These are phyloP conservation scores for Melipona quadrifasciata DNA, from an alignment of 1,140 invertebrate species.

Conservation along the genomic window DNA sequence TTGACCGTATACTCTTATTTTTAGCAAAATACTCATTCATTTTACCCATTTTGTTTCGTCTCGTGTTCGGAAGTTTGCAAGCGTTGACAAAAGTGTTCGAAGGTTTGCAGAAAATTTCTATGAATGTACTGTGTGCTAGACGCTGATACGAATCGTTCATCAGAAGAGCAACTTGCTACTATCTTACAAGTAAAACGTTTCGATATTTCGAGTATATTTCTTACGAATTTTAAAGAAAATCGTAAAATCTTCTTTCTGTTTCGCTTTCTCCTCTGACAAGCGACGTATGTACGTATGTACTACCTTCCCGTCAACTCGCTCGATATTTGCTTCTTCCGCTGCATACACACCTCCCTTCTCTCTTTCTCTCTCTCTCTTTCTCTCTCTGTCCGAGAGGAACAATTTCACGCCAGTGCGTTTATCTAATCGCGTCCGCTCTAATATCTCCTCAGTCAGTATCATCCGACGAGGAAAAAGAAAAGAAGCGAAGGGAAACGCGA, in stretches of 20 bases:
- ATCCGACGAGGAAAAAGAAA: neutral
- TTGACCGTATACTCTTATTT: too few species aligned
- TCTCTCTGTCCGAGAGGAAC: neutral
- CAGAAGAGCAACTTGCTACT: too few species aligned
- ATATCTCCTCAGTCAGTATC: neutral
- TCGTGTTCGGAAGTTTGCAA: too few species aligned
- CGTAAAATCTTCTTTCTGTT: neutral
- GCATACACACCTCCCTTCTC: neutral
- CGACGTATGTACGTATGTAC: neutral
- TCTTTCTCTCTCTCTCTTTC: too few species aligned
- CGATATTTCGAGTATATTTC: neutral
- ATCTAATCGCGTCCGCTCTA: constrained; percentile 6
- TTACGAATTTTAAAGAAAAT: neutral
- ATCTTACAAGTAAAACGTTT: too few species aligned
- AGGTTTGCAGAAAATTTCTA: too few species aligned
- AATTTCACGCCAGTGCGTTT: constrained; percentile 17
- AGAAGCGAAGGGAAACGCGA: neutral
- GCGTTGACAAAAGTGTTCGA: too few species aligned
- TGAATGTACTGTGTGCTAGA: too few species aligned
- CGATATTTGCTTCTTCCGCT: neutral
- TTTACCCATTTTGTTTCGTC: too few species aligned
- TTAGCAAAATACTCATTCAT: too few species aligned
- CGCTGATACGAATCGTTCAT: too few species aligned
- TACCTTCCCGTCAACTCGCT: neutral
- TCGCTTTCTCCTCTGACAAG: neutral